Evolutionary conservation across 1,140 invertebrate genomes (phyloP).

Genomic region (Drosophila obscura): DNA sequence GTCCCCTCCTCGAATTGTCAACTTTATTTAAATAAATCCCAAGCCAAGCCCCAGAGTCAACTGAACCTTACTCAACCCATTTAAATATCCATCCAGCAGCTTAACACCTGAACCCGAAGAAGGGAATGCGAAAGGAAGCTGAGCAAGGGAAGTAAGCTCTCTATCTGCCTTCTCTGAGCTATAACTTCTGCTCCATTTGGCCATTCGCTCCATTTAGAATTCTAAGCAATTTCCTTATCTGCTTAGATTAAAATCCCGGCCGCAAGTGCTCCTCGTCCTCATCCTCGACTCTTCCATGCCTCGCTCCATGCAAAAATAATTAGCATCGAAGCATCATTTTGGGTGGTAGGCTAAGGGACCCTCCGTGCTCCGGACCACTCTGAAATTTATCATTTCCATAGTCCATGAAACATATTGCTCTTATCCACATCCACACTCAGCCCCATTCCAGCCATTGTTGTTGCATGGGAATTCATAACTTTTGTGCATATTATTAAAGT

Average conservation of each 20-base stretch:
- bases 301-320: conserved; percentile 72
- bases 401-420: conserved; percentile 62
- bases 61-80: conserved; percentile 42
- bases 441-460: conserved; percentile 10
- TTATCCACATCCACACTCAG: conserved; percentile 10
- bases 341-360: background rate
- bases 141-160: background rate
- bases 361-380: conserved; percentile 14
- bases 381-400: conserved; percentile 69
- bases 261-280: conserved; percentile 41
- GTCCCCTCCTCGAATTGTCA: conserved; percentile 33
- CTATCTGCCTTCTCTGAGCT: background rate
- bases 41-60: background rate
- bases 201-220: conserved; percentile 62
- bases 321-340: conserved; percentile 59
- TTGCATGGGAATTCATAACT: conserved; percentile 72
- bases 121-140: background rate
- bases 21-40: conserved; percentile 53
- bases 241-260: conserved; percentile 69
- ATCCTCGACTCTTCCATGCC: conserved; percentile 2
- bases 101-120: conserved; percentile 61
- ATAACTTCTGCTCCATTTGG: conserved; percentile 74
- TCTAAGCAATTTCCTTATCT: conserved; percentile 80
- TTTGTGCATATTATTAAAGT: conserved; percentile 76
- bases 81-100: conserved; percentile 65